phyloP scores from a whole-genome alignment of 2,888 invertebrate species.

The Escarpia spicata region DNA sequence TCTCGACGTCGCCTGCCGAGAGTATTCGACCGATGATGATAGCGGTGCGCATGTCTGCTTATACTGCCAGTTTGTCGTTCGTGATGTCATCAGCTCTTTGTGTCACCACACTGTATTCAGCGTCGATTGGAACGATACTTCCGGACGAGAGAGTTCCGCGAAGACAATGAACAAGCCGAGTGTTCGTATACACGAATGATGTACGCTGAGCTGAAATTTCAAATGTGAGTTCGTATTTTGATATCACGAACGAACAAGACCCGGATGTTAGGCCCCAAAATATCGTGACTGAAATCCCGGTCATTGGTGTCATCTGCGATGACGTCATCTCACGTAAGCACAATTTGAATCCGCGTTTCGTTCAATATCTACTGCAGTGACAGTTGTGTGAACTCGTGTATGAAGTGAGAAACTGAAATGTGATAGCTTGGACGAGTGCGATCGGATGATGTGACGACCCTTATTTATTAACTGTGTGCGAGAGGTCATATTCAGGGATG shows the following conservation, averaged over 20 bases:
- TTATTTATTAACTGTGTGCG: background rate
- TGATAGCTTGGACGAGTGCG: background rate
- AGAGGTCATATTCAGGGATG: background rate
- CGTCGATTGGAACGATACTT: background rate
- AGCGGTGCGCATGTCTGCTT: background rate
- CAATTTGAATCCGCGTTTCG: background rate
- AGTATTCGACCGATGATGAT: background rate
- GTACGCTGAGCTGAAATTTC: background rate
- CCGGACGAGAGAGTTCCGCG: background rate
- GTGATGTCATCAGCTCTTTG: background rate
- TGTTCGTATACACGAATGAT: background rate
- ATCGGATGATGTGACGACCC: background rate
- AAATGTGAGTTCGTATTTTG: background rate
- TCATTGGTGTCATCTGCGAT: background rate
- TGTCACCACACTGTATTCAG: background rate
- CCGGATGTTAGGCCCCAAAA: background rate
- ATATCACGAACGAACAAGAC: background rate
- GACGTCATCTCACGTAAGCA: constrained; percentile 5
- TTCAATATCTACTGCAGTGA: background rate
- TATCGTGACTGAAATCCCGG: background rate
- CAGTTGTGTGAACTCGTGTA: background rate
- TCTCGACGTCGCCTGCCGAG: background rate
- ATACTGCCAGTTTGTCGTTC: background rate
- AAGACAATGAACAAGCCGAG: background rate
- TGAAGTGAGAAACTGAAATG: background rate